Percentiles rank a stretch among this genome's conserved stretches.
Evolutionary conservation across 2,113 vertebrate species (phyloP).

Genomic region (Cromileptes altivelis): DNA sequence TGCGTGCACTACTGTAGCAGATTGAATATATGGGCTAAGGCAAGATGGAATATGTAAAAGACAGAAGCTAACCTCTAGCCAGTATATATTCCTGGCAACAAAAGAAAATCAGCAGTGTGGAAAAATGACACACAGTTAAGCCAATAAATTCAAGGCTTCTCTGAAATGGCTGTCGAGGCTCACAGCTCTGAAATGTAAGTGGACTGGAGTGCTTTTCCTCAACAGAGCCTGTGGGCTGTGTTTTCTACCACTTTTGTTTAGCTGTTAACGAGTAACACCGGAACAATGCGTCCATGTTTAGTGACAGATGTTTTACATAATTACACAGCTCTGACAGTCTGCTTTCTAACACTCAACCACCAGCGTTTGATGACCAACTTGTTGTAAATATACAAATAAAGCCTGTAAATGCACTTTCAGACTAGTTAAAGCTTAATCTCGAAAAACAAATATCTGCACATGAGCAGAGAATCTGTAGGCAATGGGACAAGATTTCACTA

Average conservation of each 20-base stretch:
- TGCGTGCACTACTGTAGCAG: slow-evolving; percentile 20
- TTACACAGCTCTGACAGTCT: slow-evolving; percentile 5
- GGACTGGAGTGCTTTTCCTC: slow-evolving; percentile 19
- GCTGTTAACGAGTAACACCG: slow-evolving; percentile 10
- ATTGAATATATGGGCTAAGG: slow-evolving; percentile 37
- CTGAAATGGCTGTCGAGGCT: slow-evolving; percentile 20
- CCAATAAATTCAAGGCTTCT: slow-evolving; percentile 41
- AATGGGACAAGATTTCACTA: too few species aligned
- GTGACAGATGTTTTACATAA: slow-evolving; percentile 13
- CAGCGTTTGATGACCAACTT: neutral
- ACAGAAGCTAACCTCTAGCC: slow-evolving; percentile 1
- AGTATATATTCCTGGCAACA: slow-evolving; percentile 32
- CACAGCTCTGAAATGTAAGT: slow-evolving; percentile 15
- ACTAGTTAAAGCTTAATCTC: too few species aligned
- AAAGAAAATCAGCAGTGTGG: slow-evolving; percentile 19
- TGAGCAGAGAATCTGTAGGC: too few species aligned
- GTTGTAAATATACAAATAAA: neutral
- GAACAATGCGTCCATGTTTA: slow-evolving; percentile 14
- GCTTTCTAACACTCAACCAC: neutral
- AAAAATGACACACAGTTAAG: slow-evolving; percentile 28
- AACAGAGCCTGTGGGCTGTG: slow-evolving; percentile 5
- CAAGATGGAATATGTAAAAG: slow-evolving; percentile 14
- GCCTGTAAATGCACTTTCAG: neutral
- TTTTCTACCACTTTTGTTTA: slow-evolving; percentile 16
- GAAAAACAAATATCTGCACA: too few species aligned